Conservation (phyloP, 2,888 invertebrate genomes). For the Shargacucullia verbasci region DNA sequence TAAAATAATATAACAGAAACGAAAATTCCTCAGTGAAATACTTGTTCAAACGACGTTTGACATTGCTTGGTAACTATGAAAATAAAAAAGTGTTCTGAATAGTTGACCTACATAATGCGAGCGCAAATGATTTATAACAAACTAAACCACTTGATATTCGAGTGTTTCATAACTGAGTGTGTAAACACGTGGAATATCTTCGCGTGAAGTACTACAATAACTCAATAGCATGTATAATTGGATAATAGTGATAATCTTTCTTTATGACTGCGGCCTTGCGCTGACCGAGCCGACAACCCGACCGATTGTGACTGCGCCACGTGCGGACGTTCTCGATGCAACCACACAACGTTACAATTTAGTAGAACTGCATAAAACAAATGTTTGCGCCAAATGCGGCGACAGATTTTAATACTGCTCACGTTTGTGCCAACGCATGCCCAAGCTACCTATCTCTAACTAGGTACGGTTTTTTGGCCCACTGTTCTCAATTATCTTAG, state of each 20-base stretch:
- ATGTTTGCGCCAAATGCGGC: slow-evolving; percentile 60
- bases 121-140: slow-evolving; percentile 48
- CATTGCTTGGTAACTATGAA: slow-evolving; percentile 44
- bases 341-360: slow-evolving; percentile 35
- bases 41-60: slow-evolving; percentile 28
- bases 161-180: slow-evolving; percentile 60
- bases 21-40: slow-evolving; percentile 35
- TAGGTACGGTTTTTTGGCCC: slow-evolving; percentile 80
- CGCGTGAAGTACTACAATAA: slow-evolving; percentile 72
- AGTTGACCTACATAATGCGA: slow-evolving; percentile 51
- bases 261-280: slow-evolving; percentile 74
- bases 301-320: slow-evolving; percentile 41
- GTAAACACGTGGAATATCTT: slow-evolving; percentile 60
- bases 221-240: slow-evolving; percentile 79
- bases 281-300: slow-evolving; percentile 62
- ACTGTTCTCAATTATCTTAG: slow-evolving; percentile 80
- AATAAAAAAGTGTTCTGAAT: slow-evolving; percentile 48
- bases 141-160: slow-evolving; percentile 53
- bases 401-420: slow-evolving; percentile 50
- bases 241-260: slow-evolving; percentile 82
- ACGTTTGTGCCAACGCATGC: slow-evolving; percentile 61
- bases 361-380: slow-evolving; percentile 50
- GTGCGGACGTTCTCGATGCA: slow-evolving; percentile 9
- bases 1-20: slow-evolving; percentile 13
- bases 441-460: slow-evolving; percentile 63